These are phyloP conservation scores for Mohoua ochrocephala DNA, from an alignment of 2,113 vertebrate species.

Conservation along the genomic window DNA sequence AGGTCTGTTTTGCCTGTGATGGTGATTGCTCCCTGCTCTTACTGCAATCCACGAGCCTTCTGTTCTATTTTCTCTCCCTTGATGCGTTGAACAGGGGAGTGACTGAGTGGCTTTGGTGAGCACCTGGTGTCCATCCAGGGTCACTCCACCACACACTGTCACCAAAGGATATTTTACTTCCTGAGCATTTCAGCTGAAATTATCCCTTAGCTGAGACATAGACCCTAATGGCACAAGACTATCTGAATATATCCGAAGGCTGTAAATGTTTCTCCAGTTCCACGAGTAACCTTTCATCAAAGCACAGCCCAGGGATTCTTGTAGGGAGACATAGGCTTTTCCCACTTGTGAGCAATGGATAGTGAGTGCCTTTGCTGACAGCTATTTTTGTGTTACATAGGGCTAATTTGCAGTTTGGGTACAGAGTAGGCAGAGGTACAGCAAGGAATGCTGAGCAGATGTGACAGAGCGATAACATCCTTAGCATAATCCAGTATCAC, in stretches of 20 bases:
- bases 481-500: background rate
- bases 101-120: background rate
- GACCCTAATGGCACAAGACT: background rate
- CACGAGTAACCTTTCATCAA: background rate
- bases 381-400: background rate
- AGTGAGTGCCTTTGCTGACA: background rate
- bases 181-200: background rate
- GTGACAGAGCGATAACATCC: conserved; percentile 13
- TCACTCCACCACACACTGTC: background rate
- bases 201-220: background rate
- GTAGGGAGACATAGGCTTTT: background rate
- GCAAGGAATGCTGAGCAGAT: background rate
- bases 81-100: background rate
- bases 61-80: background rate
- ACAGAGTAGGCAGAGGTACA: conserved; percentile 12
- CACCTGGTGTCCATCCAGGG: background rate
- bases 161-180: background rate
- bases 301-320: background rate
- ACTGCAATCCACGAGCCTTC: background rate
- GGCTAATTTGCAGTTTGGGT: background rate
- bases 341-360: background rate
- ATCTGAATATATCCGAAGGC: background rate
- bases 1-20: background rate
- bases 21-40: background rate
- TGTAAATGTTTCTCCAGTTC: background rate